These are phyloP conservation scores for Jordanella pulchra DNA, from an alignment of 2,797 vertebrate species.

Conservation along the genomic window DNA sequence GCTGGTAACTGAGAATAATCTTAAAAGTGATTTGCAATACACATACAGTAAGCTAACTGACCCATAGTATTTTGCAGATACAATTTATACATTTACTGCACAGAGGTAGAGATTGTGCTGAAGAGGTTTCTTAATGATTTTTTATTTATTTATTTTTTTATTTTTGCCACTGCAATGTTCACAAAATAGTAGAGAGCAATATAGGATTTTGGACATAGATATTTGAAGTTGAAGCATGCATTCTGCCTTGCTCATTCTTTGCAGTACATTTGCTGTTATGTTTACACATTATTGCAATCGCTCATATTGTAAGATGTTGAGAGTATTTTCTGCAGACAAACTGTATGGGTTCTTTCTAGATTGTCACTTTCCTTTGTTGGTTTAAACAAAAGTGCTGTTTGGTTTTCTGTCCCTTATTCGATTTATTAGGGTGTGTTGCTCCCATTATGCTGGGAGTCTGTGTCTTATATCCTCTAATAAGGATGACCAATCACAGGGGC, in stretches of 20 bases:
- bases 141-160: no score
- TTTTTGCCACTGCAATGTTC: neutral
- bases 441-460: conserved; percentile 46
- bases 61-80: neutral
- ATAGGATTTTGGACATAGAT: neutral
- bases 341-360: conserved; percentile 14
- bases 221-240: neutral
- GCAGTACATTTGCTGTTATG: neutral
- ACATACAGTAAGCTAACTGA: neutral
- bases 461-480: conserved; percentile 61
- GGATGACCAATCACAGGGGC: conserved; percentile 68
- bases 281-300: neutral
- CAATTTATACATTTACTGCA: neutral
- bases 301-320: neutral
- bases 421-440: conserved; percentile 52
- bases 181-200: neutral
- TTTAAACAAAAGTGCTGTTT: conserved; percentile 20
- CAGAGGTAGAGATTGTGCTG: neutral
- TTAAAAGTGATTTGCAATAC: neutral
- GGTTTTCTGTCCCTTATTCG: conserved; percentile 1
- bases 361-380: conserved; percentile 38
- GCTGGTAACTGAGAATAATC: neutral
- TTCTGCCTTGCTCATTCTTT: neutral
- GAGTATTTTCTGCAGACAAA: neutral
- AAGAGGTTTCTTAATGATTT: no score